Conservation (phyloP, 2,113 vertebrate species). For the Macquaria ambigua region DNA sequence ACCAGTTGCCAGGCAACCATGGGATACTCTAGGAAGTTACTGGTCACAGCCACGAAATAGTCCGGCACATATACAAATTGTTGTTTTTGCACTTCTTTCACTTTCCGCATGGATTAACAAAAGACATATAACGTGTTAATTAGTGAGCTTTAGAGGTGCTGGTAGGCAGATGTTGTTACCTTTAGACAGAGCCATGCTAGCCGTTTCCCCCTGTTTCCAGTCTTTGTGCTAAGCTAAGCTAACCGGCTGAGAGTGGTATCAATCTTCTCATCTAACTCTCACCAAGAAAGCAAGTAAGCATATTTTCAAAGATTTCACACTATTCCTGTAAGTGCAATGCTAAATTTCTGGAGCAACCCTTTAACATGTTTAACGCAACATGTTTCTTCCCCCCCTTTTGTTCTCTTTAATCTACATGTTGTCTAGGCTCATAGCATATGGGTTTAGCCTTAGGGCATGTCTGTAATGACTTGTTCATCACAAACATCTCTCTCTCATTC, state of each 20-base stretch:
- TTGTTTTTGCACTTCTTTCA: not conserved
- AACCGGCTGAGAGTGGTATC: not conserved
- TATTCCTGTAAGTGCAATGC: not conserved
- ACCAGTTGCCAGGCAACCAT: not conserved
- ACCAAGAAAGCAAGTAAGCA: not conserved
- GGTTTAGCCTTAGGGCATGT: slow-evolving; percentile 50
- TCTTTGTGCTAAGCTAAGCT: not conserved
- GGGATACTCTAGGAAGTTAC: not conserved
- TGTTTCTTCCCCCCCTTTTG: slow-evolving; percentile 8
- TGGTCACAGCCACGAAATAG: not conserved
- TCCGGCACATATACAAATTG: not conserved
- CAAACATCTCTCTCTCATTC: slow-evolving; percentile 36
- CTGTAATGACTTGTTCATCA: slow-evolving; percentile 66
- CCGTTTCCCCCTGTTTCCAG: not conserved
- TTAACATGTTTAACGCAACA: not conserved
- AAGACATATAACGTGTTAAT: not conserved
- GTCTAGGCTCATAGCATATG: not conserved
- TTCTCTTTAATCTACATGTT: slow-evolving; percentile 9
- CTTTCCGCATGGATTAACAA: not conserved
- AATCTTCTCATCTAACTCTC: not conserved
- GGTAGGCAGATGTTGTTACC: not conserved
- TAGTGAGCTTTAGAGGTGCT: not conserved
- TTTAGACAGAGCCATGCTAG: not conserved
- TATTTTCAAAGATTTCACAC: not conserved
- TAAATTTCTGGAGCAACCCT: not conserved